These are phyloP conservation scores for Chironomus tentans DNA, from an alignment of 2,888 invertebrate genomes.

Conservation along the genomic window DNA sequence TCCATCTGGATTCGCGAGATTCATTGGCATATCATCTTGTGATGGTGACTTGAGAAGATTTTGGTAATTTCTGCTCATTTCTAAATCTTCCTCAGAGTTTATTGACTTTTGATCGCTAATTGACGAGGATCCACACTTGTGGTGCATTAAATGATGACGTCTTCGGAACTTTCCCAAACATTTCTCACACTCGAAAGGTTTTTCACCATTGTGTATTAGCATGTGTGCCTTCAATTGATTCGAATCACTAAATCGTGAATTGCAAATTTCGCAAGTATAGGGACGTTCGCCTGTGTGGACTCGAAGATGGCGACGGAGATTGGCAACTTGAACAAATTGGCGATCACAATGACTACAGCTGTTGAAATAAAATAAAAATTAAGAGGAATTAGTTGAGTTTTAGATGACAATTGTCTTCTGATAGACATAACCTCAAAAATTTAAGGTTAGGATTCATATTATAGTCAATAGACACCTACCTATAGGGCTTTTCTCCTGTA, in stretches of 20 bases:
- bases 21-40: neutral
- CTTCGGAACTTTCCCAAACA: constrained; percentile 74
- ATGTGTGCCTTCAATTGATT: constrained; percentile 87
- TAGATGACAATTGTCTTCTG: too few relatives aligned
- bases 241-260: constrained; percentile 80
- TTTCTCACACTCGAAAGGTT: constrained; percentile 72
- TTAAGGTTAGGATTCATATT: too few relatives aligned
- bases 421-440: too few relatives aligned
- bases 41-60: neutral
- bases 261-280: constrained; percentile 77
- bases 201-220: constrained; percentile 82
- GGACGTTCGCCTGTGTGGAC: constrained; percentile 90
- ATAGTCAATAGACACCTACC: too few relatives aligned
- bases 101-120: constrained; percentile 36
- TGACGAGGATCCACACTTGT: constrained; percentile 58
- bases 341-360: constrained; percentile 85
- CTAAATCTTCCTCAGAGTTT: constrained; percentile 33
- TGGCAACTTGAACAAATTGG: constrained; percentile 92
- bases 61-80: constrained; percentile 28
- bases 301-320: constrained; percentile 75
- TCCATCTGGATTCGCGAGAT: neutral
- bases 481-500: constrained; percentile 43
- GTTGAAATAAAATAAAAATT: constrained; percentile 42
- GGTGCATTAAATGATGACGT: constrained; percentile 77
- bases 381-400: too few relatives aligned